Conservation (phyloP, 2,113 vertebrate genomes). For the Callocephalon fimbriatum region DNA sequence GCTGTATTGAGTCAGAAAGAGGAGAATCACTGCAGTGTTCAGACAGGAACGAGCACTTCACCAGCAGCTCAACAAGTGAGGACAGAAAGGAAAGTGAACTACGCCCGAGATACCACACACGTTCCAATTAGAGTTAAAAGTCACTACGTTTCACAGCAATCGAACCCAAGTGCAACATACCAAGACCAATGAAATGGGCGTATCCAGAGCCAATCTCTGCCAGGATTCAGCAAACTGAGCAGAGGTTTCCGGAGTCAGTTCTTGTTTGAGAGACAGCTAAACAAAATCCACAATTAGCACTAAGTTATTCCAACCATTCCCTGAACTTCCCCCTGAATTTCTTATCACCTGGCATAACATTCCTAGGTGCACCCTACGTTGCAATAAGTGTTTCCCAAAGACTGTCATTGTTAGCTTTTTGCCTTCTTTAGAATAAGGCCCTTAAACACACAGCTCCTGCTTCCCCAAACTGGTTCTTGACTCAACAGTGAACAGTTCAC, state of each 20-base stretch:
- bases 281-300: neutral
- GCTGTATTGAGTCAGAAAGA: neutral
- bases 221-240: neutral
- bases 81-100: neutral
- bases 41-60: neutral
- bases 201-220: neutral
- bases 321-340: neutral
- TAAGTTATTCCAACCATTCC: neutral
- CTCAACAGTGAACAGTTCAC: neutral
- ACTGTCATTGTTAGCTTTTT: neutral
- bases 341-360: neutral
- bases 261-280: neutral
- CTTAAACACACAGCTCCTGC: neutral
- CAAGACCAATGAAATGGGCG: neutral
- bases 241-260: neutral
- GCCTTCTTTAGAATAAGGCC: neutral
- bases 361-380: neutral
- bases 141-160: neutral
- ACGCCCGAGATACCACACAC: neutral
- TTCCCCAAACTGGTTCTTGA: neutral
- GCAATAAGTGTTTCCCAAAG: constrained; percentile 1
- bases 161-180: neutral
- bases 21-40: neutral
- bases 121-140: neutral
- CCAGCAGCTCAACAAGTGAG: neutral